A percentile compares a stretch with the other conserved stretches of the same genome.
These are phyloP conservation scores for Megaleporinus macrocephalus DNA, from an alignment of 2,113 vertebrate species.

Conservation along the genomic window DNA sequence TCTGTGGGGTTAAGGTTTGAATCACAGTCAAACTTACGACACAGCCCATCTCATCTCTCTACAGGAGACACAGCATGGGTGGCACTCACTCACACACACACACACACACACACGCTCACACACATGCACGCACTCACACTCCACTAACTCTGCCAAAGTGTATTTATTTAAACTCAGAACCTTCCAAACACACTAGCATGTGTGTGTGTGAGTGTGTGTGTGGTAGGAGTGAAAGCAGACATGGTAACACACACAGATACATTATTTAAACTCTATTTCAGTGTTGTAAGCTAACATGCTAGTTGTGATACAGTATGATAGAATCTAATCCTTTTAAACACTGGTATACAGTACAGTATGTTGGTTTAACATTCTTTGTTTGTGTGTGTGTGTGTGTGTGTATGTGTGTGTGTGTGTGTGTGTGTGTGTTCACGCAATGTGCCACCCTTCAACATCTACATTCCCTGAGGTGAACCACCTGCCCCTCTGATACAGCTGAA, in stretches of 20 bases:
- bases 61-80: not conserved
- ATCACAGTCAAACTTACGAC: conserved; percentile 5
- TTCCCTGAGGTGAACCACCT: conserved; percentile 53
- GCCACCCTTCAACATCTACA: conserved; percentile 8
- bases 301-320: too few relatives aligned
- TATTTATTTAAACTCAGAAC: conserved; percentile 23
- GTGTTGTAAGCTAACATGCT: too few relatives aligned
- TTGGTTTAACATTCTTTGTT: not conserved
- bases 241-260: too few relatives aligned
- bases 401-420: conserved; percentile 16
- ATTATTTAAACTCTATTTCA: too few relatives aligned
- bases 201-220: conserved; percentile 29
- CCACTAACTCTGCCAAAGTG: conserved; percentile 26
- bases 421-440: not conserved
- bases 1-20: conserved; percentile 21
- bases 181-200: not conserved
- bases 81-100: not conserved
- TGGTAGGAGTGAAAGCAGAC: not conserved
- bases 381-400: not conserved
- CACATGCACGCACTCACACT: conserved; percentile 30
- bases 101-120: conserved; percentile 20
- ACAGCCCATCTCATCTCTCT: not conserved
- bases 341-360: too few relatives aligned
- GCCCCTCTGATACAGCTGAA: conserved; percentile 45
- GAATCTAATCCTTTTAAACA: not conserved